Base-by-base conservation (phyloP, 2,888 invertebrate species). In the Nomada fabriciana region DNA sequence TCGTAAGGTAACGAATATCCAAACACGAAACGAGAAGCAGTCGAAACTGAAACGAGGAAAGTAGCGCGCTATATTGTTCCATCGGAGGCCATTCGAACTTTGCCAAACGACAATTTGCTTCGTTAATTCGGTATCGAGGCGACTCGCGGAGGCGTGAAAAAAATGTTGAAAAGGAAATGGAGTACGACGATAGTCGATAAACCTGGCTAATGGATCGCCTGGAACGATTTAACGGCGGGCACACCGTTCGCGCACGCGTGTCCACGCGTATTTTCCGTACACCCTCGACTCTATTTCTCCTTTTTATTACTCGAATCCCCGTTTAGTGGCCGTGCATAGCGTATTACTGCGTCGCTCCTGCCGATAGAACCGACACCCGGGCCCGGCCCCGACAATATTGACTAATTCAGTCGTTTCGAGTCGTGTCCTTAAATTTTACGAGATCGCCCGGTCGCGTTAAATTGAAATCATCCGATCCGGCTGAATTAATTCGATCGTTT, bases 151-250 rank as follows among this genome's bases (percentile, higher is more conserved):
- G 10, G 50, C 47, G 70, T 61, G 50, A 65, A 64, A 57, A 52
- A 72, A 69, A 50, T 18, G n/a, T 13, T 23, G 18, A 23, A 20
- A 52, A 42, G 20, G 23, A 53, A 71, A 61, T 18, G 13, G 79
- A 81, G 80, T 75, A 29, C 42, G 42, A n/a, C 57, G 63, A 50
- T 18, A 29, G 43, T 64, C 64, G 57, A 76, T 81, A 88, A 86
- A 86, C 83, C 84, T 67, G 83, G 76, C 80, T 23, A 83, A 86
- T 84, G 85, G 73, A 84, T 90, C 88, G 85, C 85, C 87, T 87
- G 86, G 86, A 81, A 78, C 88, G 86, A 89, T 90, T 90, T 89
- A 90, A 91, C 89, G 53, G 68, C 74, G 76, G 64, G 59, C 59
- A 53, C 47, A 5, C 5, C 29, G 67, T 47, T 50, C 55, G 61